Evolutionary conservation across 2,797 vertebrate species (phyloP).

Genomic region (Mareca strepera): DNA sequence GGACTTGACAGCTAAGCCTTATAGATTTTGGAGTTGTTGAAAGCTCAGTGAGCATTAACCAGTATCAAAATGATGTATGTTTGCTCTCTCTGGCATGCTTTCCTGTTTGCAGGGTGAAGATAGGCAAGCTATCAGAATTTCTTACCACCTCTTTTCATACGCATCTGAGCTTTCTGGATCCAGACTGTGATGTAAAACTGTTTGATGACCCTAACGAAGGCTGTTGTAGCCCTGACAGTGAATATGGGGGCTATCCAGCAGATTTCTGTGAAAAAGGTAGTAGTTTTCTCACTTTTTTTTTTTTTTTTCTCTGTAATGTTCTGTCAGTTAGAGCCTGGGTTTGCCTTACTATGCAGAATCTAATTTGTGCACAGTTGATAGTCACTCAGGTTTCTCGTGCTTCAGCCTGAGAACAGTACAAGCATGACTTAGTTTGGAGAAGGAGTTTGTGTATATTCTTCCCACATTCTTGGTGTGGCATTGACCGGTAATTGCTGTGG

Average conservation of each 20-base stretch:
- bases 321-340: background rate
- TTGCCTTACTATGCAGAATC: background rate
- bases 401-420: background rate
- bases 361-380: background rate
- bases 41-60: background rate
- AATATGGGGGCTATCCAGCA: constrained; percentile 76
- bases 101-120: constrained; percentile 86
- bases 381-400: background rate
- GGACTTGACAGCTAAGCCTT: background rate
- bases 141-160: constrained; percentile 96
- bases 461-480: accelerated
- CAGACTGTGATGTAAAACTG: constrained; percentile 85
- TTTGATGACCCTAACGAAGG: constrained; percentile 81
- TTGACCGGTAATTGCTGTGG: background rate
- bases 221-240: constrained; percentile 76
- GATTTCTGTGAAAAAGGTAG: constrained; percentile 75
- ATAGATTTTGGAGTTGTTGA: background rate
- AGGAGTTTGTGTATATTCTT: background rate
- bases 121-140: constrained; percentile 89
- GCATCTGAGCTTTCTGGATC: constrained; percentile 92
- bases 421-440: background rate
- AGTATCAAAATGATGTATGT: background rate
- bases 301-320: background rate
- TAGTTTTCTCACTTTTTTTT: background rate
- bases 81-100: background rate